phyloP scores from a whole-genome alignment of 2,797 vertebrate species.

The Glossophaga mutica region DNA sequence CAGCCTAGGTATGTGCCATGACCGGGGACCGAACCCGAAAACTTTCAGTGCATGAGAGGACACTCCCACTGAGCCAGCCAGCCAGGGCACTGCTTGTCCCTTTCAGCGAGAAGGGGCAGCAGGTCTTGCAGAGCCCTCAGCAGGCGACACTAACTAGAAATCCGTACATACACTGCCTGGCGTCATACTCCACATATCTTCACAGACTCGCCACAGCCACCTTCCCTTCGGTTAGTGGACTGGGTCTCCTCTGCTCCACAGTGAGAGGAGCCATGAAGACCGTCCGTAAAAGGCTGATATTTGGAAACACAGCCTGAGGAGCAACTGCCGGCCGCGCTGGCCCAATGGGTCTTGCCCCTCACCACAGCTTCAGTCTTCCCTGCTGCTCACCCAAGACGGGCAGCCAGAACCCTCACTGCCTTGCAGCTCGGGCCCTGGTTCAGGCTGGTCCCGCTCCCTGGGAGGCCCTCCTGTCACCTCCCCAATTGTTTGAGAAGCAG shows the following conservation, averaged over 20 bases:
- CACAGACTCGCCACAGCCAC: neutral
- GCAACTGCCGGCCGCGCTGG: neutral
- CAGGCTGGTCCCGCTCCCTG: neutral
- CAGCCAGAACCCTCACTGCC: neutral
- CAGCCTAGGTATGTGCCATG: no score
- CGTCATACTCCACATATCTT: neutral
- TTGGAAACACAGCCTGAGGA: neutral
- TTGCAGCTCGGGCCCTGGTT: neutral
- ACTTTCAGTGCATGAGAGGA: neutral
- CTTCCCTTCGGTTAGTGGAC: neutral
- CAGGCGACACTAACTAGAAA: neutral
- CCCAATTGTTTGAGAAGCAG: neutral
- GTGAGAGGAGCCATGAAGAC: neutral
- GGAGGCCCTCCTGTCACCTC: neutral
- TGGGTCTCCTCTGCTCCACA: neutral
- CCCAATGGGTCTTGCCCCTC: neutral
- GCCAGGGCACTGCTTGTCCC: neutral
- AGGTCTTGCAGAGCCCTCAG: neutral
- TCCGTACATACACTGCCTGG: fast-evolving
- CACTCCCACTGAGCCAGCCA: neutral
- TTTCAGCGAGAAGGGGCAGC: neutral
- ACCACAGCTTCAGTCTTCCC: neutral
- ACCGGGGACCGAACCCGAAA: no score
- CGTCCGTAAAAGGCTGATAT: neutral
- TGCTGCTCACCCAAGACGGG: fast-evolving